These are phyloP conservation scores for Morpho helenor DNA, from an alignment of 2,888 invertebrate species.

Conservation along the genomic window DNA sequence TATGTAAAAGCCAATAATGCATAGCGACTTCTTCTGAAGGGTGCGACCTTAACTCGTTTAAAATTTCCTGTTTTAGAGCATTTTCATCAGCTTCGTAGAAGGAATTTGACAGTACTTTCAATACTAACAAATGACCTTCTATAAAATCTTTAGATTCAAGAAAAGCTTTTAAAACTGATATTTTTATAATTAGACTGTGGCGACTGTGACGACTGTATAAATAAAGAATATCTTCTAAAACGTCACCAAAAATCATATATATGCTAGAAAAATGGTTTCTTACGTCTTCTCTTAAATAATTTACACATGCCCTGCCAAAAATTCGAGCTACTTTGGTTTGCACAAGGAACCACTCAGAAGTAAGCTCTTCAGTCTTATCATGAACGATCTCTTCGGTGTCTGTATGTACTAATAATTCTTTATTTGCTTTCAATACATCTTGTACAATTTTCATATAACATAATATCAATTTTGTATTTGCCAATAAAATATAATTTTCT, in stretches of 20 bases:
- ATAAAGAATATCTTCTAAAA: conserved; percentile 28
- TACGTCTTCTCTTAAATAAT: conserved; percentile 46
- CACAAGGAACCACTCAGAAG: conserved; percentile 30
- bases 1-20: conserved; percentile 32
- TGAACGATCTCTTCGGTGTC: conserved; percentile 29
- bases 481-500: conserved; percentile 48
- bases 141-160: conserved; percentile 38
- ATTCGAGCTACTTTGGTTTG: conserved; percentile 34
- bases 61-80: conserved; percentile 23
- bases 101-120: conserved; percentile 33
- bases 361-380: conserved; percentile 19
- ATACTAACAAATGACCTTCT: conserved; percentile 42
- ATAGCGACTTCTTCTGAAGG: conserved; percentile 48
- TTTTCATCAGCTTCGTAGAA: conserved; percentile 16
- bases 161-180: conserved; percentile 36
- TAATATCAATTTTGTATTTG: conserved; percentile 42
- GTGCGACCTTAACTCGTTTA: conserved; percentile 32
- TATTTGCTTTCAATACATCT: conserved; percentile 2
- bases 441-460: conserved; percentile 37
- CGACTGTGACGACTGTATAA: conserved; percentile 15
- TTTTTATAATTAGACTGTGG: conserved; percentile 14
- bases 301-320: conserved; percentile 40
- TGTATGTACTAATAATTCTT: conserved; percentile 15
- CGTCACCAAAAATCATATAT: conserved; percentile 42
- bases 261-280: conserved; percentile 43